phyloP scores from a whole-genome alignment of 2,113 vertebrate species.

The Pristiophorus japonicus region DNA sequence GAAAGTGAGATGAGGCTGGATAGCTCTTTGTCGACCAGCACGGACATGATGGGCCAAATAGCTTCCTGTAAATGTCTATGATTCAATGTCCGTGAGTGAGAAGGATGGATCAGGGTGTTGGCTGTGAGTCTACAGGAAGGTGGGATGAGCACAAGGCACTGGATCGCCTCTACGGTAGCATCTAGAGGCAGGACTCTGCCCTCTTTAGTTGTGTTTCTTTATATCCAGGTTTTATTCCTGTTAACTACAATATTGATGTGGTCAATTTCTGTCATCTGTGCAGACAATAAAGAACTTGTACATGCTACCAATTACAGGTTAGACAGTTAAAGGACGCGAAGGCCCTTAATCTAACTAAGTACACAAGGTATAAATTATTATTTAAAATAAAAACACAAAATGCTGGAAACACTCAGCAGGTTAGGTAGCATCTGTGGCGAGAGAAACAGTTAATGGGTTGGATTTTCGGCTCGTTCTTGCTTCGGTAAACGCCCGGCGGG shows the following conservation, averaged over 20 bases:
- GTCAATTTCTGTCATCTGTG: background rate
- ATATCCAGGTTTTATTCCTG: background rate
- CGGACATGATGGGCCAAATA: too few species aligned
- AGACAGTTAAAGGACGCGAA: background rate
- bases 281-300: background rate
- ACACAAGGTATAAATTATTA: background rate
- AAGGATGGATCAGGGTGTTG: background rate
- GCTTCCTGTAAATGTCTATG: too few species aligned
- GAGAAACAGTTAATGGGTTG: background rate
- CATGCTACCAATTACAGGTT: background rate
- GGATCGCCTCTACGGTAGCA: background rate
- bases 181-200: too few species aligned
- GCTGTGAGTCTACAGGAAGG: background rate
- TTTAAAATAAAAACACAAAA: slow-evolving; percentile 1
- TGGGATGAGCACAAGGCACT: background rate
- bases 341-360: background rate
- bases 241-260: background rate
- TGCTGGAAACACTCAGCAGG: background rate
- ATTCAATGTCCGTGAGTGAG: background rate
- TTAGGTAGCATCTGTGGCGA: background rate
- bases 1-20: too few species aligned
- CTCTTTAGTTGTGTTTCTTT: background rate
- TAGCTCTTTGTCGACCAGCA: too few species aligned
- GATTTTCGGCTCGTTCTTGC: too few species aligned
- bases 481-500: too few species aligned